These are phyloP conservation scores for Drosophila putrida DNA, from an alignment of 2,888 invertebrate genomes.

Conservation along the genomic window DNA sequence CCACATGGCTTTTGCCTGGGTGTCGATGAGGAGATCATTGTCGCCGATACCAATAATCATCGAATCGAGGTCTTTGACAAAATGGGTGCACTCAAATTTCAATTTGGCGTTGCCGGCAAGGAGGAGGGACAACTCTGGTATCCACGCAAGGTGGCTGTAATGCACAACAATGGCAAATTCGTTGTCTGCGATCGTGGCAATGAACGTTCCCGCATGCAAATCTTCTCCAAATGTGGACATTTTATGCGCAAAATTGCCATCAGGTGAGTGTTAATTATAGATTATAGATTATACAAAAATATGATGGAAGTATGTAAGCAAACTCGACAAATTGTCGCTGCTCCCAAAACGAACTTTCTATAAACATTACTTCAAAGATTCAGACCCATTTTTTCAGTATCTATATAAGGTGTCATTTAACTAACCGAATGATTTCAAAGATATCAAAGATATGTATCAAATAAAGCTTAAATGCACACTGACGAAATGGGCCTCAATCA, in stretches of 20 bases:
- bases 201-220: constrained; percentile 98
- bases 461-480: no score
- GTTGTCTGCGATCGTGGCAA: constrained; percentile 99
- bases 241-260: constrained; percentile 98
- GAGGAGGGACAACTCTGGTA: constrained; percentile 99
- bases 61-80: constrained; percentile 98
- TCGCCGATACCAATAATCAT: constrained; percentile 98
- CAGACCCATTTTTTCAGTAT: no score
- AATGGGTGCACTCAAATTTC: constrained; percentile 95
- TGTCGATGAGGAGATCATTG: constrained; percentile 97
- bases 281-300: no score
- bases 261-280: constrained; percentile 83
- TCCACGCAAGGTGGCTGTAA: constrained; percentile 97
- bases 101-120: constrained; percentile 97
- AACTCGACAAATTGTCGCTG: no score
- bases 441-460: no score
- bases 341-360: no score
- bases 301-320: no score
- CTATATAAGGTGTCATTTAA: no score
- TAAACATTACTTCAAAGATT: no score
- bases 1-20: constrained; percentile 99
- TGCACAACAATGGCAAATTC: constrained; percentile 94
- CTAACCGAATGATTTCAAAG: no score
- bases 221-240: constrained; percentile 97
- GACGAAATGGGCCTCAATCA: no score